phyloP scores from a whole-genome alignment of 2,113 vertebrate genomes.

The Neodontobutis hainanensis region DNA sequence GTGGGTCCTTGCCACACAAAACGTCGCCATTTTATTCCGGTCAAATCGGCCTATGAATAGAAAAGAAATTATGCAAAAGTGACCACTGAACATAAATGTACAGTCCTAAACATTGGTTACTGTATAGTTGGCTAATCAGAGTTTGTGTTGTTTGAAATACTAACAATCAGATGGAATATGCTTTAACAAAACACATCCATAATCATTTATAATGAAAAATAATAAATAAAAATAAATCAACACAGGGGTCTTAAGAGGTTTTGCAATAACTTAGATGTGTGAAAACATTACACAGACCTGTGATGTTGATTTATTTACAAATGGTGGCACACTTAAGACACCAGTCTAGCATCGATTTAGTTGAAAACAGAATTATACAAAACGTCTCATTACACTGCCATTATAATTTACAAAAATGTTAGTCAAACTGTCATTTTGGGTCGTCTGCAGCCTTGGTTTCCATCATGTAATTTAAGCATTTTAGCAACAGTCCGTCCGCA shows the following conservation, averaged over 20 bases:
- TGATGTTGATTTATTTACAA: constrained; percentile 28
- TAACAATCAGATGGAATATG: background rate
- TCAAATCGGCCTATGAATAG: constrained; percentile 89
- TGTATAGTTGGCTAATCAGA: constrained; percentile 6
- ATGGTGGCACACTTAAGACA: background rate
- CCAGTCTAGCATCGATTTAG: background rate
- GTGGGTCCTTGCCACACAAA: constrained; percentile 98
- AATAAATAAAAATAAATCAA: background rate
- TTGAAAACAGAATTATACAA: background rate
- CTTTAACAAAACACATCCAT: background rate
- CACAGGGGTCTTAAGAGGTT: constrained; percentile 29
- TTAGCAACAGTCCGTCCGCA: background rate
- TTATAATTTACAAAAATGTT: background rate
- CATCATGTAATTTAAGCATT: constrained; percentile 17
- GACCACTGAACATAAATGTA: background rate
- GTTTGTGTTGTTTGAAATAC: background rate
- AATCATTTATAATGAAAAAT: constrained; percentile 14
- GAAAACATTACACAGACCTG: constrained; percentile 1
- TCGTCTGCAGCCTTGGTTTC: constrained; percentile 38
- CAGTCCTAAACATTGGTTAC: constrained; percentile 17
- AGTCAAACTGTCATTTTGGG: constrained; percentile 4
- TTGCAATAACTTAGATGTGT: constrained; percentile 9
- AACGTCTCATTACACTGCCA: background rate
- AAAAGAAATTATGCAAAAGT: constrained; percentile 13
- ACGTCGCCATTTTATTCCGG: constrained; percentile 98